Conservation (phyloP, 2,113 vertebrate genomes). For the Saguinus imperator region DNA sequence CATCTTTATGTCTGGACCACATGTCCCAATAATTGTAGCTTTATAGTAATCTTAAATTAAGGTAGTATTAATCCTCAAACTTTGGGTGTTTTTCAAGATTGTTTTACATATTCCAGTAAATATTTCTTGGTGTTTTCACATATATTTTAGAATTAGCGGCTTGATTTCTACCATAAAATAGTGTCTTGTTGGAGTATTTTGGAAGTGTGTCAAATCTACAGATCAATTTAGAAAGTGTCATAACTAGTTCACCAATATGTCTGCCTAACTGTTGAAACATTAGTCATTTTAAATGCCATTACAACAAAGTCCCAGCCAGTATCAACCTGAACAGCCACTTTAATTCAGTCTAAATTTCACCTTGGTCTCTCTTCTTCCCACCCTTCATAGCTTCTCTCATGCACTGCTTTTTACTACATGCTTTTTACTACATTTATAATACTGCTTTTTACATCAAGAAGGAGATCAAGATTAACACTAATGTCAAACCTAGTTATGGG, state of each 20-base stretch:
- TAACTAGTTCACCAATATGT: neutral
- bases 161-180: neutral
- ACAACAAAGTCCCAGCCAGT: neutral
- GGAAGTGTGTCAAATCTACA: neutral
- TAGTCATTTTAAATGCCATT: neutral
- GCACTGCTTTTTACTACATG: neutral
- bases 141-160: neutral
- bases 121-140: neutral
- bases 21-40: neutral
- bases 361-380: neutral
- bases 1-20: neutral
- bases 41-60: neutral
- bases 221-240: neutral
- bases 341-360: neutral
- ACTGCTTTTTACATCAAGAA: neutral
- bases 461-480: neutral
- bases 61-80: neutral
- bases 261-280: neutral
- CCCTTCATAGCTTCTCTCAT: neutral
- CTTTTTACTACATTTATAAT: too few species aligned
- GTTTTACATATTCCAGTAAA: neutral
- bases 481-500: neutral
- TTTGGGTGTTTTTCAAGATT: neutral
- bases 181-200: neutral
- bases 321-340: neutral